Percentiles rank a stretch among this genome's conserved stretches.
Conservation (phyloP, 1,140 invertebrate species). For the Ridgeia piscesae region DNA sequence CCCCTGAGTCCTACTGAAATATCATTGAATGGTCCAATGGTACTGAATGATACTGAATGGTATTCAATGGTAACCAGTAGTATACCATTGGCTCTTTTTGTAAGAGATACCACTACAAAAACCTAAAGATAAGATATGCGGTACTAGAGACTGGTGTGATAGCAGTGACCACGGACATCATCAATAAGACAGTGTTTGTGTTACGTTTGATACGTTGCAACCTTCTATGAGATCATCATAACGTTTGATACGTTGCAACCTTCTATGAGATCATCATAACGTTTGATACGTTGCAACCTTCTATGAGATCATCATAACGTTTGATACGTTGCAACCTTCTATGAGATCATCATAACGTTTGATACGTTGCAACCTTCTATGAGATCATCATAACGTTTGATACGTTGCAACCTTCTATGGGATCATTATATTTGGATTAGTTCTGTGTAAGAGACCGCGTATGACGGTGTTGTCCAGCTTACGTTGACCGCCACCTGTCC, state of each 20-base stretch:
- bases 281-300: not conserved
- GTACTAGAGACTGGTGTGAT: too few species aligned
- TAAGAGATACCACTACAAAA: too few species aligned
- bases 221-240: not conserved
- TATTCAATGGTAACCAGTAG: too few species aligned
- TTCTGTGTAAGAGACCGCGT: not conserved
- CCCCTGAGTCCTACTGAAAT: too few species aligned
- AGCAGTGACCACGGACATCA: not conserved
- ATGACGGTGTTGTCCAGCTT: not conserved
- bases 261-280: not conserved
- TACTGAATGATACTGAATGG: too few species aligned
- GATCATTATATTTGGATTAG: not conserved
- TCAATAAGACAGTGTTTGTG: not conserved
- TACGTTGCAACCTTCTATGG: not conserved
- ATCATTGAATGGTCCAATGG: too few species aligned
- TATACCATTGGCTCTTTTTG: too few species aligned
- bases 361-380: not conserved
- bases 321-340: not conserved
- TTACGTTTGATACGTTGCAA: not conserved
- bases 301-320: not conserved
- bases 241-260: not conserved
- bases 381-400: not conserved
- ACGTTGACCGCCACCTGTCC: not conserved
- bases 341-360: not conserved
- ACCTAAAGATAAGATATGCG: too few species aligned